Percentiles rank a stretch among this genome's conserved stretches.
phyloP scores from a whole-genome alignment of 2,113 vertebrate genomes.

The Hypanus sabinus region DNA sequence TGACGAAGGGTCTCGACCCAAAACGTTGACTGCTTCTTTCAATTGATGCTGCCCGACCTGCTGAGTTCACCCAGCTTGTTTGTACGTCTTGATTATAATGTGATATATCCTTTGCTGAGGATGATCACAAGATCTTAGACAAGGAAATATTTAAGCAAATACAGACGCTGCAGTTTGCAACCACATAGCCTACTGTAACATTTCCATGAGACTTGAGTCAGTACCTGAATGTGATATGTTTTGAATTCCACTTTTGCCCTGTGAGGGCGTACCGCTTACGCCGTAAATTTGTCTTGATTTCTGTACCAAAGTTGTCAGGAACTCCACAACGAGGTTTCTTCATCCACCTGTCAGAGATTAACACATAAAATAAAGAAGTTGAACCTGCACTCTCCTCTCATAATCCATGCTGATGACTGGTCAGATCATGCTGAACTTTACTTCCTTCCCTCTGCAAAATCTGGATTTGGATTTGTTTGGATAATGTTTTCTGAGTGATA shows the following conservation, averaged over 20 bases:
- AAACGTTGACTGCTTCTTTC: no score
- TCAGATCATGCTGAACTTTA: neutral
- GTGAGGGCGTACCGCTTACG: slow-evolving; percentile 77
- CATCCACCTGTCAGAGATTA: slow-evolving; percentile 70
- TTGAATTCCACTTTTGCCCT: slow-evolving; percentile 74
- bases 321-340: slow-evolving; percentile 82
- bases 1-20: no score
- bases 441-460: neutral
- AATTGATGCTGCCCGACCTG: no score
- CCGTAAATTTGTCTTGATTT: slow-evolving; percentile 57
- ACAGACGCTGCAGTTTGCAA: neutral
- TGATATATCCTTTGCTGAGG: neutral
- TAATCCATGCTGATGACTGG: neutral
- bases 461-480: neutral
- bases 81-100: no score
- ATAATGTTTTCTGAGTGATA: neutral
- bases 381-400: neutral
- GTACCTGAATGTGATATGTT: slow-evolving; percentile 82
- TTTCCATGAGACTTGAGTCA: slow-evolving; percentile 26
- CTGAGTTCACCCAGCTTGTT: no score
- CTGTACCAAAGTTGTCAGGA: slow-evolving; percentile 68
- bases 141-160: neutral
- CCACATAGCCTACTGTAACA: neutral
- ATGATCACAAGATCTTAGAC: neutral
- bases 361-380: neutral